These are phyloP conservation scores for Hyperopisus bebe DNA, from an alignment of 2,113 vertebrate species.

Conservation along the genomic window DNA sequence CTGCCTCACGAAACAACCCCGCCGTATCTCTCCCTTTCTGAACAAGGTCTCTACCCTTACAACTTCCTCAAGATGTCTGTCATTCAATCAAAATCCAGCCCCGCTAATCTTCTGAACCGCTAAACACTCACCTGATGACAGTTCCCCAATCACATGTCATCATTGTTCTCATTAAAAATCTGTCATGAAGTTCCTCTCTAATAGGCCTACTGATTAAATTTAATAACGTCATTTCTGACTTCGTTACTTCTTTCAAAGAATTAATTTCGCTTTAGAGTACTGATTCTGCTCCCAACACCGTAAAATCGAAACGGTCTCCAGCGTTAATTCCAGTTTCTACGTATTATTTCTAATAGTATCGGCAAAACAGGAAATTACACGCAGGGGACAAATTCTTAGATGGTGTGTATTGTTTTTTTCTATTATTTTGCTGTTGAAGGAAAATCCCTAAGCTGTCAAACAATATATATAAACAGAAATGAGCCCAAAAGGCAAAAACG, in stretches of 20 bases:
- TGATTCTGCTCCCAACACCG: background rate
- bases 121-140: no score
- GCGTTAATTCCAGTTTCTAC: constrained; percentile 50
- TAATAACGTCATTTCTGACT: background rate
- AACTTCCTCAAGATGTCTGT: no score
- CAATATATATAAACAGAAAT: constrained; percentile 14
- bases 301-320: constrained; percentile 18
- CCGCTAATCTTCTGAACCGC: no score
- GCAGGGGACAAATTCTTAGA: constrained; percentile 13
- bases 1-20: no score
- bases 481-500: constrained; percentile 15
- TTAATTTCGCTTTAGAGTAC: background rate
- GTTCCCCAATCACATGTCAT: no score
- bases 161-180: background rate
- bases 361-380: constrained; percentile 25
- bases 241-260: background rate
- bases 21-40: no score
- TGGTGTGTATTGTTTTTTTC: background rate
- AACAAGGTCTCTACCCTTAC: no score
- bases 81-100: no score
- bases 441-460: constrained; percentile 9
- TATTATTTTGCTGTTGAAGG: background rate
- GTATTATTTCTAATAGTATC: constrained; percentile 15
- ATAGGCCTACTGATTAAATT: background rate
- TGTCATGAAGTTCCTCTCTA: background rate